Evolutionary conservation across 2,797 vertebrate genomes (phyloP).

Genomic region (Phrynocephalus guinanensis): DNA sequence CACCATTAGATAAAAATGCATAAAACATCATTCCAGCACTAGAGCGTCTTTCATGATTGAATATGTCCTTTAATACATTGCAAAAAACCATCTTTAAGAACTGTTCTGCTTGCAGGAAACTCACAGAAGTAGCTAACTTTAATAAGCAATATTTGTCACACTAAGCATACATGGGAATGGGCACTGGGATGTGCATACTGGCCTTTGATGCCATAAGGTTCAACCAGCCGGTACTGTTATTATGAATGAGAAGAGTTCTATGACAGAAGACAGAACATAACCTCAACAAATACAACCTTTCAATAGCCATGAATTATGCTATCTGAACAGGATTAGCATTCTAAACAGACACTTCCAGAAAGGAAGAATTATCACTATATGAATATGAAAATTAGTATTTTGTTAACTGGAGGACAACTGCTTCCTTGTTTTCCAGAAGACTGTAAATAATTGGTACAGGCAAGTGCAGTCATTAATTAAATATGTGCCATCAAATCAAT

Average conservation of each 20-base stretch:
- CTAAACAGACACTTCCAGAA: neutral
- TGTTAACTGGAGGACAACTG: neutral
- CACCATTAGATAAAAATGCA: neutral
- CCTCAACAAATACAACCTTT: neutral
- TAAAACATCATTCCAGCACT: conserved; percentile 18
- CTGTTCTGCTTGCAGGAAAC: conserved; percentile 13
- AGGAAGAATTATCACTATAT: too few species aligned
- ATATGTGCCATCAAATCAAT: too few species aligned
- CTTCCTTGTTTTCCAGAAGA: neutral
- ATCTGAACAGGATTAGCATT: neutral
- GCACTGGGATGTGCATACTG: too few species aligned
- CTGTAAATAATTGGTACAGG: neutral
- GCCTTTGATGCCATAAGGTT: neutral
- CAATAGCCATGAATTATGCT: neutral
- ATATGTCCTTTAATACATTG: conserved; percentile 19
- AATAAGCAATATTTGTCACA: neutral
- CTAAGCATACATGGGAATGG: neutral
- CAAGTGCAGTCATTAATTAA: neutral
- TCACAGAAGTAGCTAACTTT: conserved; percentile 4
- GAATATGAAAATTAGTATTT: too few species aligned
- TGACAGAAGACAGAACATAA: neutral
- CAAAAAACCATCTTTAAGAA: conserved; percentile 27
- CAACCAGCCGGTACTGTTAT: neutral
- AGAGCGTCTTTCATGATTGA: neutral
- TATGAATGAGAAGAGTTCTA: neutral